Base-by-base conservation (phyloP, 2,797 vertebrate genomes). In the Hydrophis major region DNA sequence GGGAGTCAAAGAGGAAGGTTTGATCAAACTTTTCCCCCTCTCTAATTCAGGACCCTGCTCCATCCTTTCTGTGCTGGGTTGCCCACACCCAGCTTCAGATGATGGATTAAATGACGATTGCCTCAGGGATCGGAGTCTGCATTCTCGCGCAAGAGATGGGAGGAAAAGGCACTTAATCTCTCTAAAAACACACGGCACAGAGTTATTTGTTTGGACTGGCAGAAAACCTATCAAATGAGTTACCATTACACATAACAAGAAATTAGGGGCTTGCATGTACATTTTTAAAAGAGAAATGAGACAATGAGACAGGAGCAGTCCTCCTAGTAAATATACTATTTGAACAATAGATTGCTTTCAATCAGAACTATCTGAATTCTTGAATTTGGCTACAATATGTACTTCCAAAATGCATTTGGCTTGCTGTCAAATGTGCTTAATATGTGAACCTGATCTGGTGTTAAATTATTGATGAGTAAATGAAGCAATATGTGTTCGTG, bases 401-500 rank as follows among this genome's bases (percentile, higher is more conserved):
- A 89, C 66, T 86, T 57, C 83, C 56, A 47, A 90, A 88, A 90
- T 61, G 20, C 86, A 78, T 90, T 90, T 90, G 90, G 78, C 32
- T 50, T 92, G 88, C 89, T 90, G 89, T 91, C 89, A 94, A 92
- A 91, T 66, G 53, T 74, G 69, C 59, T 92, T 89, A 92, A 87
- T 89, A 86, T 90, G 90, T 89, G 66, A 28, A 86, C 91, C 87
- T 92, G 59, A 86, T 53, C 55, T 89, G 60, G 60, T 92, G 74
- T 91, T 89, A 89, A 91, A 91, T 86, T 93, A 63, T 90, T 59
- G 53, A 89, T 94, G 74, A 42, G 87, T 53, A 93, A 93, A 93
- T 87, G 83, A 91, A 94, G 92, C 74, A 91, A 89, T 91, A 93
- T 89, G 66, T 91, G 93, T 89, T 74, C 28, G 90, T 78, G 88